A percentile compares a stretch with the other conserved stretches of the same genome.
Evolutionary conservation across 1,140 invertebrate genomes (phyloP).

Genomic region (Drosophila gunungcola): DNA sequence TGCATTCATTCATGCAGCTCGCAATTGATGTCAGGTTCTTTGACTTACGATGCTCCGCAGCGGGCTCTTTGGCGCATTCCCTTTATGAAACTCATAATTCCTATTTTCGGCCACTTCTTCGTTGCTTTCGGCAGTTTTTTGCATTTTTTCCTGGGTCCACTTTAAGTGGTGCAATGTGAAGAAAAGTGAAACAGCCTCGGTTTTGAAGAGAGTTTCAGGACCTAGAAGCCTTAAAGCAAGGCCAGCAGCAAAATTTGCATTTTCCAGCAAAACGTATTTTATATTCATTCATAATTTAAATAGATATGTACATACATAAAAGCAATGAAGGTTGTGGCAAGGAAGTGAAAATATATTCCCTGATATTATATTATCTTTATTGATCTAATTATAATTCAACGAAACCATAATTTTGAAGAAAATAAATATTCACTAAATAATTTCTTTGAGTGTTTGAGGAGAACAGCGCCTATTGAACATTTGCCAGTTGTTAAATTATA

Average conservation of each 20-base stretch:
- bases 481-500: conserved; percentile 77
- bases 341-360: too few species aligned
- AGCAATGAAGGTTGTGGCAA: too few species aligned
- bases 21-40: conserved; percentile 51
- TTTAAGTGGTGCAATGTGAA: conserved; percentile 32
- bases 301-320: too few species aligned
- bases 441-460: conserved; percentile 15
- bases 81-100: conserved; percentile 64
- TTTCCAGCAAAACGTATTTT: too few species aligned
- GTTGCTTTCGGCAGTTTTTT: conserved; percentile 9
- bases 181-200: conserved; percentile 27
- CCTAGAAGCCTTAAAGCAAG: conserved; percentile 3
- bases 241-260: background rate
- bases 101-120: conserved; percentile 30
- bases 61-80: conserved; percentile 62
- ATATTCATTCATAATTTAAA: too few species aligned
- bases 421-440: background rate
- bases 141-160: conserved; percentile 20
- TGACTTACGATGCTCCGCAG: conserved; percentile 66
- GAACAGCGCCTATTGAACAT: conserved; percentile 53
- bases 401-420: too few species aligned
- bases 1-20: conserved; percentile 57
- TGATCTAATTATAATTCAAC: too few species aligned
- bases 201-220: background rate
- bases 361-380: too few species aligned